Evolutionary conservation across 2,113 vertebrate species (phyloP).

Genomic region (Andinoacara biseriatus): DNA sequence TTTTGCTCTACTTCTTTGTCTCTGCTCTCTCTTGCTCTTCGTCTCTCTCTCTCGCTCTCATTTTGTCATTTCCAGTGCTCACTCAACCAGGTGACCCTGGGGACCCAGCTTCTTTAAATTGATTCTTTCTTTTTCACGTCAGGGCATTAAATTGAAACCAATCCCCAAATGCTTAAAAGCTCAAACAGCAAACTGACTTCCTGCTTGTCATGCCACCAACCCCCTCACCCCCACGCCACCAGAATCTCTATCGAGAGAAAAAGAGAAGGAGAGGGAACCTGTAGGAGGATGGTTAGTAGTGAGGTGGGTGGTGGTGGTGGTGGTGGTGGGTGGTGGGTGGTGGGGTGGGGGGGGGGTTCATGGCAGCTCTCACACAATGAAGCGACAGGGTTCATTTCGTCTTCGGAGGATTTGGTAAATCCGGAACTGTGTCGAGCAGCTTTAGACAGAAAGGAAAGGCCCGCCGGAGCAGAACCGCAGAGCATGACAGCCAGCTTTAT

Average conservation of each 20-base stretch:
- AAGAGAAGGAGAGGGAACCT: background rate
- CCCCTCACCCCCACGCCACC: background rate
- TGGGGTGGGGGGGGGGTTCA: conserved; percentile 10
- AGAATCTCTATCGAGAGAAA: background rate
- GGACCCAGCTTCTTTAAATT: conserved; percentile 61
- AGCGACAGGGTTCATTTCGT: conserved; percentile 71
- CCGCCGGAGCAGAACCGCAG: conserved; percentile 69
- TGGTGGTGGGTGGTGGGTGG: too few relatives aligned
- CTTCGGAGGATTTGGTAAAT: conserved; percentile 75
- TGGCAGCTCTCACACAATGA: conserved; percentile 65
- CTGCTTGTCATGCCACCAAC: background rate
- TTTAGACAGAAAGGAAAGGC: conserved; percentile 70
- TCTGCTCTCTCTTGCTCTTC: background rate
- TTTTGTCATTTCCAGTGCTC: conserved; percentile 22
- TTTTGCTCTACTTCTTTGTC: conserved; percentile 18
- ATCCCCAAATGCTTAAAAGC: conserved; percentile 64
- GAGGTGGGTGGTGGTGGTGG: too few relatives aligned
- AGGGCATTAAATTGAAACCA: conserved; percentile 69
- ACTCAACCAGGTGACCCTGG: conserved; percentile 57
- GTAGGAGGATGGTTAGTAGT: background rate
- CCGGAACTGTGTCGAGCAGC: conserved; percentile 77
- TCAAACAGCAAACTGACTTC: conserved; percentile 54
- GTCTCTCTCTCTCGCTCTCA: background rate
- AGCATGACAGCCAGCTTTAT: conserved; percentile 75
- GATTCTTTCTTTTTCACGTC: conserved; percentile 60